Conservation (phyloP, 1,140 invertebrate genomes). For the Apis dorsata region DNA sequence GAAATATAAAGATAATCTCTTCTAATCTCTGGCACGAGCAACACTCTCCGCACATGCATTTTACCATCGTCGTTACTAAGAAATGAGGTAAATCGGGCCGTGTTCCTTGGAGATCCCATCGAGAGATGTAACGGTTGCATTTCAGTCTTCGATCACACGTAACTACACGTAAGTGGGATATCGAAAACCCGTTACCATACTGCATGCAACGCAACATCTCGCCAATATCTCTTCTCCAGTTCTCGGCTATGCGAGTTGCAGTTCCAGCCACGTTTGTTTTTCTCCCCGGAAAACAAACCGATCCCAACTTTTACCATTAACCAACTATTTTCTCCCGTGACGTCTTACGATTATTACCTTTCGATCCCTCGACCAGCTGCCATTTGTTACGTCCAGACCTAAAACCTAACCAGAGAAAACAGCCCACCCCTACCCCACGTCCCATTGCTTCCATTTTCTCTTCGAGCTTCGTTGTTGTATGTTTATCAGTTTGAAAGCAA, state of each 20-base stretch:
- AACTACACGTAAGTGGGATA: conserved; percentile 56
- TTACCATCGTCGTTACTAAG: conserved; percentile 3
- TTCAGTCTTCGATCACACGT: conserved; percentile 59
- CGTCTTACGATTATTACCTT: conserved; percentile 35
- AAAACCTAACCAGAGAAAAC: background rate
- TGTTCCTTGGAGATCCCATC: conserved; percentile 1
- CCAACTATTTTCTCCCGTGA: conserved; percentile 1
- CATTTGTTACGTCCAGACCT: conserved; percentile 9
- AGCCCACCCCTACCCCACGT: too few species aligned
- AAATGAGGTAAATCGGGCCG: conserved; percentile 23
- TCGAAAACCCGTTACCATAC: conserved; percentile 60
- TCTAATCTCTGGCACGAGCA: background rate
- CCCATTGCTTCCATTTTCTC: background rate
- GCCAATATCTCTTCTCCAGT: background rate
- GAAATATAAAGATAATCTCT: too few species aligned
- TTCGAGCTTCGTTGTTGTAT: background rate
- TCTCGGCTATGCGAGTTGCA: background rate
- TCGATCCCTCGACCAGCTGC: background rate
- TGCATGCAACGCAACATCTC: conserved; percentile 31
- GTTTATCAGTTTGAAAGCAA: conserved; percentile 18
- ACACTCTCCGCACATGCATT: background rate
- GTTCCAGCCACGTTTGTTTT: conserved; percentile 9
- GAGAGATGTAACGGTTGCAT: conserved; percentile 46
- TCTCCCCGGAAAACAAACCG: background rate
- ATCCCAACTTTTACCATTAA: conserved; percentile 34